Base-by-base conservation (phyloP, 2,888 invertebrate species). In the Chromoteleia sp. region DNA sequence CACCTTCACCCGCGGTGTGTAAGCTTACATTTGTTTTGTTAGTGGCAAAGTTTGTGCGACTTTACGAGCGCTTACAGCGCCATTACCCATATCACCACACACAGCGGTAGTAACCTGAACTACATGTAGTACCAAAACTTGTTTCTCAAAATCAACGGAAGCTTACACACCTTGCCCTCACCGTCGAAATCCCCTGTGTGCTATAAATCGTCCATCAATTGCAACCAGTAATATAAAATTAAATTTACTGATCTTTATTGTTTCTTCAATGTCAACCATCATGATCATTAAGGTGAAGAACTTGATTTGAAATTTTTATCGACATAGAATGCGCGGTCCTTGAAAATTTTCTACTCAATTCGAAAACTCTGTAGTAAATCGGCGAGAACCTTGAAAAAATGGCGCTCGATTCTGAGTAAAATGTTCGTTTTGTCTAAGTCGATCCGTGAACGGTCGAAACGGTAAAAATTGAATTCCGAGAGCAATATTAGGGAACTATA, bases 271-370 rank as follows among this genome's bases (percentile, higher is more conserved):
- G 67, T 41, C 45, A 30, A 45, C 19, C 17, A 29, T 19, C 65
- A 52, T 52, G 17, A 36, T 56, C 54, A 17, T 56, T 56, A 14
- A 19, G 17, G 15, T 29, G 4, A 30, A 30, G 10, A 29, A 14
- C 1, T 48, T 48, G 25, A 2, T 48, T 48, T 48, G 12, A 43
- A 43, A 43, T 17, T 30, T 52, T 33, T 19, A 58, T 58, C 21
- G 14, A 58, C 12, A 39, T 39, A 43, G 30, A 14, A 15, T 14
- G 36, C 33, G 21, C 33, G 15, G 45, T 30, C 43, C 52, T 45
- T 61, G 61, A 21, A 43, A 43, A 48, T 36, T 63, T 63, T 52
- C 65, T 74, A 65, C 67, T 75, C 41, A 75, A 75, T 48, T 36
- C 14, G 39, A 54, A 52, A 41, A 21, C 59, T 15, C 29, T 30